Evolutionary conservation across 92 coral and sea anemone genomes (phyloP).

Genomic region (Virgularia gustaviana): DNA sequence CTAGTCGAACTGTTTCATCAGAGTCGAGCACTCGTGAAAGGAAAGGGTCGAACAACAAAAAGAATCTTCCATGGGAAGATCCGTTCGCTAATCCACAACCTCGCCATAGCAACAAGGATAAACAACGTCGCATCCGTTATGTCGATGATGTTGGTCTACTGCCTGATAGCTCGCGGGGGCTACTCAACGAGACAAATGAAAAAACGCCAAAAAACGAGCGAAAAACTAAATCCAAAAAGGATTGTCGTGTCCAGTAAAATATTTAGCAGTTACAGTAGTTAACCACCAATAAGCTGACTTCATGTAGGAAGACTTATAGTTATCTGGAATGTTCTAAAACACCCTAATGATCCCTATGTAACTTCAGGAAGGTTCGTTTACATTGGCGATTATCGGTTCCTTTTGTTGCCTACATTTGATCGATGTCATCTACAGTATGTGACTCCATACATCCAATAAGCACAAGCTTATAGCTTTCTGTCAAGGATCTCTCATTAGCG

Average conservation of each 20-base stretch:
- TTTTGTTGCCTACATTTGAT: too few relatives aligned
- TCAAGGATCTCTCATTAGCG: too few relatives aligned
- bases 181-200: neutral
- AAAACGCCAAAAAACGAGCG: slow-evolving; percentile 29
- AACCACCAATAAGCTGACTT: too few relatives aligned
- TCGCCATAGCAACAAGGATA: slow-evolving; percentile 62
- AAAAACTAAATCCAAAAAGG: slow-evolving; percentile 31
- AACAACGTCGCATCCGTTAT: slow-evolving; percentile 27
- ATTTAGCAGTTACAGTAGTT: too few relatives aligned
- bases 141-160: slow-evolving; percentile 27
- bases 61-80: slow-evolving; percentile 93
- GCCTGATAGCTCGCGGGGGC: slow-evolving; percentile 13
- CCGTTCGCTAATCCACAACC: slow-evolving; percentile 96
- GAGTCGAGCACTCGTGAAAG: slow-evolving; percentile 38
- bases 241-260: slow-evolving; percentile 35
- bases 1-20: slow-evolving; percentile 51
- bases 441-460: too few relatives aligned
- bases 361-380: too few relatives aligned
- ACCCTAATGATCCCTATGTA: too few relatives aligned
- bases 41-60: slow-evolving; percentile 52
- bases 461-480: too few relatives aligned
- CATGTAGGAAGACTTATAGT: too few relatives aligned
- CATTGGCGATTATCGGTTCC: too few relatives aligned
- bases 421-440: too few relatives aligned
- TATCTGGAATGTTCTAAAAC: too few relatives aligned